Evolutionary conservation across 2,888 invertebrate species (phyloP).

Genomic region (Lissonota sp.): DNA sequence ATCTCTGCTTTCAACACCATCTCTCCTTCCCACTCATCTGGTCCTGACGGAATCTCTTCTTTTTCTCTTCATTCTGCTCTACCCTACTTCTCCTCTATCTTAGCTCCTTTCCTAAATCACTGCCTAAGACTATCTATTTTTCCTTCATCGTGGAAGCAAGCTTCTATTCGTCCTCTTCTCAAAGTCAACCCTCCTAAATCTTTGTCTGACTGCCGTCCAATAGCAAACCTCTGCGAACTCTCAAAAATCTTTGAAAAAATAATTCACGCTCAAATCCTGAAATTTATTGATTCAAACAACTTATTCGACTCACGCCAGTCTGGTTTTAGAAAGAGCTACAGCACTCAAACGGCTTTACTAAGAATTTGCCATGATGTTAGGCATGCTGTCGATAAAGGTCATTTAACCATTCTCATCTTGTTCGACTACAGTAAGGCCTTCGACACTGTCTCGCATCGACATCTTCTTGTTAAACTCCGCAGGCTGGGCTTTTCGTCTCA

Average conservation of each 20-base stretch:
- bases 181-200: background rate
- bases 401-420: slow-evolving; percentile 9
- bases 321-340: slow-evolving; percentile 10
- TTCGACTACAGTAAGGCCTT: slow-evolving; percentile 17
- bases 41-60: slow-evolving; percentile 5
- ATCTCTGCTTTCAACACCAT: background rate
- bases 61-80: background rate
- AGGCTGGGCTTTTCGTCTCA: background rate
- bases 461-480: background rate
- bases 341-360: slow-evolving; percentile 11
- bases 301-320: slow-evolving; percentile 17
- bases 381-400: background rate
- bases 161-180: too few species aligned
- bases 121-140: too few species aligned
- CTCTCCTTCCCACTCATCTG: background rate
- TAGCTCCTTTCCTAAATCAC: too few species aligned
- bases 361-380: slow-evolving; percentile 1
- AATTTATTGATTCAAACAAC: background rate
- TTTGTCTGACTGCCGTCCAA: background rate
- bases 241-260: slow-evolving; percentile 41
- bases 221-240: background rate
- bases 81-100: background rate
- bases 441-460: background rate
- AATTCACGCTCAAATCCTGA: background rate
- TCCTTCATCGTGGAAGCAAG: too few species aligned